Base-by-base conservation (phyloP, 2,797 vertebrate genomes). In the Rhinatrema bivittatum region DNA sequence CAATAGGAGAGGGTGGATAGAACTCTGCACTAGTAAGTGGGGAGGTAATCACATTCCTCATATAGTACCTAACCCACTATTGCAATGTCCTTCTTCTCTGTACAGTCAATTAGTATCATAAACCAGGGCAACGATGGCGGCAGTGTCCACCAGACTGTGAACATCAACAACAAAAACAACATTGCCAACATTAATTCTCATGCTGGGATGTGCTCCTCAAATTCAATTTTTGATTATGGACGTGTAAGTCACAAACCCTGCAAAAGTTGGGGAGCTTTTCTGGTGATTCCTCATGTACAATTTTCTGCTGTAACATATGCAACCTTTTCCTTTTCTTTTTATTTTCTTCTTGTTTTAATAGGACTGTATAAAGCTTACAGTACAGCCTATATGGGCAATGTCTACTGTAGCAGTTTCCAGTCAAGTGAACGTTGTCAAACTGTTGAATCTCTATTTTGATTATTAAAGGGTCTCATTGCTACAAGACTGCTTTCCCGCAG, bases 151-250 rank as follows among this genome's bases (percentile, higher is more conserved):
- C 72, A 74, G 21, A 78, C 79, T 0, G 42, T 84, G 56, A 64
- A 64, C 7, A 42, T 84, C 3, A 47, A 79, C 16, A 73, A 23
- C 1, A 41, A 63, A 13, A 26, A 58, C 1, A n/a, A 56, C 3
- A 0, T 24, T 0, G 76, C 53, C 5, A 58, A 59, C 0, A 28
- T 80, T 31, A 69, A 79, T 0, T n/a, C 82, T 29, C 58, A 66
- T 2, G 48, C 55, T 0, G 81, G 79, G 2, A 0, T 44, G 0
- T 77, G 71, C 31, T 84, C 81, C 20, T 84, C 81, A 1, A 76
- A 76, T 3, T 80, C 64, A 0, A 34, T 84, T 22, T 80, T 82
- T 56, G 81, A 84, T 53, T 84, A 80, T 24, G 13, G 10, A 2
- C 54, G 20, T 1, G 81, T 84, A 65, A 84, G 79, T 60, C 36